Evolutionary conservation across 2,888 invertebrate genomes (phyloP), one percentile per base, ranked within the genome.

Genomic region (Koerneria pararmatus): DNA sequence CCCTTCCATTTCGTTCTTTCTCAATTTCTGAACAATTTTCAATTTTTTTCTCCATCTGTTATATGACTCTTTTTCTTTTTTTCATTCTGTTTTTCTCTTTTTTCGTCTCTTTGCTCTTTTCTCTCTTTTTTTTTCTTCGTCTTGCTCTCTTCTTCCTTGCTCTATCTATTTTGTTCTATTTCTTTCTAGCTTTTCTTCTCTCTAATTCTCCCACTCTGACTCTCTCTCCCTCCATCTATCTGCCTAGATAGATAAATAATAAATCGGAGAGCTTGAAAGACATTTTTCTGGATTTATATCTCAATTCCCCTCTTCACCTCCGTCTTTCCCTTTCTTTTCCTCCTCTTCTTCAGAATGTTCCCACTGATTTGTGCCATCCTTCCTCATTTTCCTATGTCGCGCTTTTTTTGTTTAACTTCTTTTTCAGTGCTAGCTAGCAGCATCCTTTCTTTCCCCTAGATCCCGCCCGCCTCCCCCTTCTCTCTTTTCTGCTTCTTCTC

Each of bases 41-140:
- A 37, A 41, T 58, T 19, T 58, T 41, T 58, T 24, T 29, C 32
- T 58, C 22, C 19, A 15, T 19, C 11, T 15, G 46, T 15, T 46
- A 19, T 11, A 19, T 11, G 46, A 11, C 11, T 46, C 11, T 19
- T 31, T 19, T 49, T 29, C 57, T 29, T 46, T 46, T 32, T 41
- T 31, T 48, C 54, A 11, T 46, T 46, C 64, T 4, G 51, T 22
- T 15, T 65, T 19, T 22, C 68, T 48, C 65, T 37, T 53, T 63
- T 61, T 61, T 60, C 56, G 56, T 54, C 63, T 54, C 34, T 59
- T 58, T 61, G 35, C 57, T 62, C 56, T 49, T 64, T n/a, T 29
- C 35, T 54, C 35, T 48, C 29, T 67, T 53, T 34, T 35, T 41
- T 57, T 48, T 49, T 34, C 35, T 49, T 31, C 51, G n/a, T 51